Conservation (phyloP, 2,888 invertebrate genomes). For the Margaritifera margaritifera region DNA sequence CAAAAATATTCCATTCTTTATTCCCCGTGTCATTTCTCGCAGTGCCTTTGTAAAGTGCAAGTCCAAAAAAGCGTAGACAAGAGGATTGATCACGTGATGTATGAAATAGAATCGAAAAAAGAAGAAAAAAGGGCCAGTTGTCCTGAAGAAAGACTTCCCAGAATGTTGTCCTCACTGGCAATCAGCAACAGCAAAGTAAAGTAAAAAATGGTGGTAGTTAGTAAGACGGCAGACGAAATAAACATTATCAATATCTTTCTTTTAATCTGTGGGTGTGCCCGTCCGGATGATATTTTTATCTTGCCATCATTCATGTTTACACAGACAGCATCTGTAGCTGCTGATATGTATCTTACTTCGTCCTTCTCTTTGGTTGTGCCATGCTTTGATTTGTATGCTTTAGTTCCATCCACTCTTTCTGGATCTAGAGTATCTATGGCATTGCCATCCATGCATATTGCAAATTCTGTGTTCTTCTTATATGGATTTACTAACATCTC, state of each 20-base stretch:
- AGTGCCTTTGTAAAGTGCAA: conserved; percentile 23
- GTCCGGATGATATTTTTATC: too few relatives aligned
- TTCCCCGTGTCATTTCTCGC: neutral
- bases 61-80: conserved; percentile 30
- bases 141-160: conserved; percentile 1
- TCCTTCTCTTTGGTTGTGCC: too few relatives aligned
- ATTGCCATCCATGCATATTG: too few relatives aligned
- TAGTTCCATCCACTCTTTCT: too few relatives aligned
- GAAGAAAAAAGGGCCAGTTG: conserved; percentile 16
- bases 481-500: too few relatives aligned
- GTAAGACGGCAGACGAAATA: conserved; percentile 14
- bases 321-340: too few relatives aligned
- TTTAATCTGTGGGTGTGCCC: neutral
- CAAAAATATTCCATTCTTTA: too few relatives aligned
- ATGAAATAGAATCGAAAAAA: conserved; percentile 31
- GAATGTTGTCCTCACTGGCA: conserved; percentile 4
- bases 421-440: too few relatives aligned
- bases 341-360: too few relatives aligned
- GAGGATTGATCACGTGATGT: conserved; percentile 32
- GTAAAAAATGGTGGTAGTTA: conserved; percentile 16
- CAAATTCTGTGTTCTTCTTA: too few relatives aligned
- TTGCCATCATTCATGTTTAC: too few relatives aligned
- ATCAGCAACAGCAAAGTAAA: conserved; percentile 12
- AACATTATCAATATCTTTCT: conserved; percentile 18
- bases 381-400: too few relatives aligned